phyloP scores from a whole-genome alignment of 2,888 invertebrate genomes.

The Lasioglossum lativentre region DNA sequence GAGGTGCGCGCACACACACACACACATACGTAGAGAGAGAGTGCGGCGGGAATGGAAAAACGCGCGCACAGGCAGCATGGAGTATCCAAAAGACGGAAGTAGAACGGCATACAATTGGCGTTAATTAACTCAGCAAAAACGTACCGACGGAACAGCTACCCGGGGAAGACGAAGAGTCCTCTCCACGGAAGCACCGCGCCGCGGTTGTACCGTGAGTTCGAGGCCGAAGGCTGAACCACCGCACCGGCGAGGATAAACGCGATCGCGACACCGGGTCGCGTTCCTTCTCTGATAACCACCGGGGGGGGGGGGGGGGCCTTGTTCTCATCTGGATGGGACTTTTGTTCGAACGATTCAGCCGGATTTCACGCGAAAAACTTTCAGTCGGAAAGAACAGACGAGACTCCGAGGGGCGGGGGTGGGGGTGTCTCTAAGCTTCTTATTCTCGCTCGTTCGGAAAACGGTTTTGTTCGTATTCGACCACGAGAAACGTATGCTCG shows the following conservation, averaged over 20 bases:
- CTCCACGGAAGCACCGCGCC: conserved; percentile 46
- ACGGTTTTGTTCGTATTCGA: conserved; percentile 9
- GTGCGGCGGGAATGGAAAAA: conserved; percentile 29
- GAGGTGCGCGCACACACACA: background rate
- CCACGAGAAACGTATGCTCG: background rate
- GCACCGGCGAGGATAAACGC: conserved; percentile 31
- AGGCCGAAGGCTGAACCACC: conserved; percentile 39
- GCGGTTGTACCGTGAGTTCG: conserved; percentile 29
- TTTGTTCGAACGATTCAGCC: background rate
- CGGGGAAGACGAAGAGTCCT: conserved; percentile 44
- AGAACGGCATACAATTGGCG: conserved; percentile 65
- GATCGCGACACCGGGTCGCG: conserved; percentile 28
- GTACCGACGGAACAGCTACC: conserved; percentile 41
- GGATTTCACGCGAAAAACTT: background rate
- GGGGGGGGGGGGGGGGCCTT: background rate
- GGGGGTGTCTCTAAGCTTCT: background rate
- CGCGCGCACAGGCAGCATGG: conserved; percentile 27
- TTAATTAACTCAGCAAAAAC: conserved; percentile 69
- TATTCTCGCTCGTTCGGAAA: conserved; percentile 8
- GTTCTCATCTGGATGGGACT: background rate
- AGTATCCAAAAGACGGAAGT: conserved; percentile 61
- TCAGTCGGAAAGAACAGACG: background rate
- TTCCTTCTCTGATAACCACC: background rate
- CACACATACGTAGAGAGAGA: background rate
- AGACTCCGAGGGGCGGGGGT: background rate